Conservation (phyloP, 2,113 vertebrate genomes). For the Rissa tridactyla region DNA sequence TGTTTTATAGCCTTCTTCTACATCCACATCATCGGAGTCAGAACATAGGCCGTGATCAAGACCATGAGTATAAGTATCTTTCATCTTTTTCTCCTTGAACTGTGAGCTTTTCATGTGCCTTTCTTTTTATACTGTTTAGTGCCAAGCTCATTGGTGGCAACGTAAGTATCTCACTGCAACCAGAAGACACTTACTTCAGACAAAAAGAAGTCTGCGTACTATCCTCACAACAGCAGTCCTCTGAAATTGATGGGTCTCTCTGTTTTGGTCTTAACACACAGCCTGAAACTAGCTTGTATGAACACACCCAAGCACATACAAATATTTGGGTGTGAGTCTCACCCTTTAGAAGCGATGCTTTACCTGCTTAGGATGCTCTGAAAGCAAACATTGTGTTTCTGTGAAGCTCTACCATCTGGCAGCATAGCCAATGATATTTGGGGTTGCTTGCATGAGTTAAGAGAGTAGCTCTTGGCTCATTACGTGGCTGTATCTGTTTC, state of each 20-base stretch:
- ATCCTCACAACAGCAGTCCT: neutral
- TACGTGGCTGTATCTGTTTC: neutral
- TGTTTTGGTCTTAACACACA: neutral
- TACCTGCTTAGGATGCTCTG: neutral
- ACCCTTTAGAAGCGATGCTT: neutral
- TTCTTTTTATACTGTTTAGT: neutral
- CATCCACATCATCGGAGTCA: accelerated
- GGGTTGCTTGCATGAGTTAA: neutral
- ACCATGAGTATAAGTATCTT: neutral
- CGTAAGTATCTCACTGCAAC: neutral
- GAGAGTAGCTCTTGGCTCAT: neutral
- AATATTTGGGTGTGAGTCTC: neutral
- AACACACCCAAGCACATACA: neutral
- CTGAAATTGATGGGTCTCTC: neutral
- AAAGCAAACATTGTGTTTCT: neutral
- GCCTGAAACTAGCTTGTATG: neutral
- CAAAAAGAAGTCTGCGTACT: neutral
- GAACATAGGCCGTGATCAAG: neutral
- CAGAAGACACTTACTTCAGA: neutral
- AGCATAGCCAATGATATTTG: neutral
- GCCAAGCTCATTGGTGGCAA: neutral
- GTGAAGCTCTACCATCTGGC: neutral
- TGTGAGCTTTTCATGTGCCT: neutral
- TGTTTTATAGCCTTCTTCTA: neutral
- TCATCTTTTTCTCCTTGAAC: neutral